phyloP scores from a whole-genome alignment of 2,888 invertebrate species.

The Agrochola circellaris region DNA sequence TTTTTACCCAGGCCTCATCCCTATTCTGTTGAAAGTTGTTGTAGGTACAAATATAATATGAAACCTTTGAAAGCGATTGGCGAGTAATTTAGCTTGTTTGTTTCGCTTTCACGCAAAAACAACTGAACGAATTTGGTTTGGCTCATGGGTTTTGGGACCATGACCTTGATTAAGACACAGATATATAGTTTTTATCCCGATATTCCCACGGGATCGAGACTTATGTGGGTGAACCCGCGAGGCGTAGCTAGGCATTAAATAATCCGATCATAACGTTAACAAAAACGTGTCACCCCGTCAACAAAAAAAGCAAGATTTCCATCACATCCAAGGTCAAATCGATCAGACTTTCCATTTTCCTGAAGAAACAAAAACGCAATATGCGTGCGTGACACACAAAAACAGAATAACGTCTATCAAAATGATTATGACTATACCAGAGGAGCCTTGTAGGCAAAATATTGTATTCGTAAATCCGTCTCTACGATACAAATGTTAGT shows the following conservation, averaged over 20 bases:
- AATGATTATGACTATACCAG: conserved; percentile 64
- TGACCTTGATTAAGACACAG: too few relatives aligned
- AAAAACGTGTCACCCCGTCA: conserved; percentile 1
- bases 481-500: conserved; percentile 43
- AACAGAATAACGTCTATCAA: conserved; percentile 60
- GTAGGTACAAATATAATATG: not conserved
- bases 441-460: conserved; percentile 57
- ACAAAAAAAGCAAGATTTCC: conserved; percentile 34
- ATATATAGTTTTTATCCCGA: too few relatives aligned
- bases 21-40: not conserved
- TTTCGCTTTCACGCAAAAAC: too few relatives aligned
- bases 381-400: conserved; percentile 53
- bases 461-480: conserved; percentile 33
- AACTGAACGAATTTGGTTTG: too few relatives aligned
- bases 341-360: conserved; percentile 46
- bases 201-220: too few relatives aligned
- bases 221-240: too few relatives aligned
- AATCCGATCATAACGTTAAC: not conserved
- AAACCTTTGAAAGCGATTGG: not conserved
- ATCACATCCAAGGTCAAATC: conserved; percentile 45
- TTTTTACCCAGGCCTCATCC: too few relatives aligned
- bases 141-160: too few relatives aligned
- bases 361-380: conserved; percentile 55
- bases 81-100: too few relatives aligned
- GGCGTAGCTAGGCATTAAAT: not conserved